phyloP scores from a whole-genome alignment of 2,888 invertebrate genomes.

The Spodoptera exigua region DNA sequence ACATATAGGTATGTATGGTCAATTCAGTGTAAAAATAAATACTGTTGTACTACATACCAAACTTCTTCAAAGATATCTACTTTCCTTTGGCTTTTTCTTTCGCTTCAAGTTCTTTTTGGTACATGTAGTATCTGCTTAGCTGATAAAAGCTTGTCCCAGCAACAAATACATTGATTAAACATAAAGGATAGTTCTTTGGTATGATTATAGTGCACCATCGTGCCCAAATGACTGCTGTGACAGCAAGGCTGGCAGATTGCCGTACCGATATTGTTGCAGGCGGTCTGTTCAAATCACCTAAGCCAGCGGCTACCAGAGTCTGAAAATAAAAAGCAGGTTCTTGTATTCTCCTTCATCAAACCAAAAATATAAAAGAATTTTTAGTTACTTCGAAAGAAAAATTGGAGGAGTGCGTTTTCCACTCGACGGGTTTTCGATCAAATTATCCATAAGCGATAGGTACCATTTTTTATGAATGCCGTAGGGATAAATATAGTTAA shows the following conservation, averaged over 20 bases:
- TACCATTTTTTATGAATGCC: no score
- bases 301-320: slow-evolving; percentile 94
- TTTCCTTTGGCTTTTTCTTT: slow-evolving; percentile 14
- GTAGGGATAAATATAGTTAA: no score
- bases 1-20: no score
- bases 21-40: no score
- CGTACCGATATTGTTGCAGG: slow-evolving; percentile 95
- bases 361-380: no score
- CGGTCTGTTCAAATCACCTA: slow-evolving; percentile 96
- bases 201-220: slow-evolving; percentile 98
- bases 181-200: slow-evolving; percentile 98
- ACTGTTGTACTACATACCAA: no score
- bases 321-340: slow-evolving; percentile 84
- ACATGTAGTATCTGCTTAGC: slow-evolving; percentile 91
- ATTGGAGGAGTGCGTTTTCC: no score
- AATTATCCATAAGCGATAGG: no score
- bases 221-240: slow-evolving; percentile 94
- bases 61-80: no score
- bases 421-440: no score
- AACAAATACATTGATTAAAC: slow-evolving; percentile 98
- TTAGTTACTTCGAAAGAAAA: no score
- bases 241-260: slow-evolving; percentile 95
- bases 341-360: no score
- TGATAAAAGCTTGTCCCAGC: slow-evolving; percentile 96
- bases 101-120: slow-evolving; percentile 60